Percentiles rank a stretch among this genome's conserved stretches.
These are phyloP conservation scores for Leptinotarsa peninsularis DNA, from an alignment of 2,888 invertebrate species.

Conservation along the genomic window DNA sequence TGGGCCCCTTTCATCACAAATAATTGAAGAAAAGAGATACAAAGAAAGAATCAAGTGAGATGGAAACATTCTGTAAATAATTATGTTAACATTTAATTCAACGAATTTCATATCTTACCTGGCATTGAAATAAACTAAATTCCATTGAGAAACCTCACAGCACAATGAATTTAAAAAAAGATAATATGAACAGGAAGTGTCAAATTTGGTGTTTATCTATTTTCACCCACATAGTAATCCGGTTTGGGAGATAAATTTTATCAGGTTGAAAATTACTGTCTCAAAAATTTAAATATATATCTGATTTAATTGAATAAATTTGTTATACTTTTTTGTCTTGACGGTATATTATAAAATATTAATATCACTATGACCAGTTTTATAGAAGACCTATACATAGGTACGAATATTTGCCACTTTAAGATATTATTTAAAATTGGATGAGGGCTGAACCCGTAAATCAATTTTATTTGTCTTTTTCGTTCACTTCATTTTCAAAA, in stretches of 20 bases:
- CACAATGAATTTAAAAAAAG: neutral
- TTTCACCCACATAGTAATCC: constrained; percentile 29
- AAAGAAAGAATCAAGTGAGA: neutral
- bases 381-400: no score
- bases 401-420: no score
- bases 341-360: no score
- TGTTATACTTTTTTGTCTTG: neutral
- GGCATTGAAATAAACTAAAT: neutral
- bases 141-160: neutral
- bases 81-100: neutral
- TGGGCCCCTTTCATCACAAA: constrained; percentile 32
- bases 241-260: constrained; percentile 26
- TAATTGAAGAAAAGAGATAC: constrained; percentile 8
- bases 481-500: no score
- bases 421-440: no score
- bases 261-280: neutral
- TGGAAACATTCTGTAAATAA: neutral
- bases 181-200: constrained; percentile 32
- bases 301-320: neutral
- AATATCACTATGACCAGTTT: no score
- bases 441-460: no score
- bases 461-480: no score
- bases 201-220: constrained; percentile 29
- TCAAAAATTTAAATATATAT: neutral
- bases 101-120: neutral